Conservation (phyloP, 2,113 vertebrate genomes). For the Siphamia tubifer region DNA sequence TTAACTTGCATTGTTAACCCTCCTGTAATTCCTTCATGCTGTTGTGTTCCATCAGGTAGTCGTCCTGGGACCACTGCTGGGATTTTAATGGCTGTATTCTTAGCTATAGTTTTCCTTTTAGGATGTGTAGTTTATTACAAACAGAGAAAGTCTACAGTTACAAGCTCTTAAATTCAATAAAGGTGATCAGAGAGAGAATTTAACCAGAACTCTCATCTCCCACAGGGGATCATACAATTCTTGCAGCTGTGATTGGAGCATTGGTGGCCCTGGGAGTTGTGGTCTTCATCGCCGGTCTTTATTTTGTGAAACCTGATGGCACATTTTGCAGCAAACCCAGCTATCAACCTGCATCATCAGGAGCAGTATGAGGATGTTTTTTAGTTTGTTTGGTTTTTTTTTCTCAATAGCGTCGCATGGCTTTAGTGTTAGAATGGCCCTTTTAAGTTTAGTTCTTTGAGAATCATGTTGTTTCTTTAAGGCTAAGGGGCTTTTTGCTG, state of each 20-base stretch:
- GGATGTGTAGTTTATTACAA: slow-evolving; percentile 42
- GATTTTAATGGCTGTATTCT: slow-evolving; percentile 42
- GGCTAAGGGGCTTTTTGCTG: not conserved
- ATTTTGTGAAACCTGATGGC: slow-evolving; percentile 14
- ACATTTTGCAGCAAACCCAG: slow-evolving; percentile 21
- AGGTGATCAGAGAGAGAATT: slow-evolving; percentile 13
- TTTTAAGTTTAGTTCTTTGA: not conserved
- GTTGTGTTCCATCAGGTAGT: slow-evolving; percentile 40
- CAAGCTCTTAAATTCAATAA: not conserved
- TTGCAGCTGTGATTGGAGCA: slow-evolving; percentile 44
- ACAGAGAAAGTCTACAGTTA: not conserved
- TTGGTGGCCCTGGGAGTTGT: not conserved
- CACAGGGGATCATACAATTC: slow-evolving; percentile 52
- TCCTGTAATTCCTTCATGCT: slow-evolving; percentile 17
- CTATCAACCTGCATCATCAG: slow-evolving; percentile 10
- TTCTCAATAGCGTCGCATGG: not conserved
- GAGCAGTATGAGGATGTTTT: slow-evolving; percentile 28
- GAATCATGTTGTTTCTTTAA: not conserved
- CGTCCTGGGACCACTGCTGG: slow-evolving; percentile 36
- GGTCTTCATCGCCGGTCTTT: not conserved
- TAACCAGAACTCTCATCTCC: slow-evolving; percentile 47
- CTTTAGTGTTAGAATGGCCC: not conserved
- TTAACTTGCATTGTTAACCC: not conserved
- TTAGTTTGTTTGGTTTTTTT: too few species aligned
- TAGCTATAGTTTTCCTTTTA: slow-evolving; percentile 18